Conservation (phyloP, 2,888 invertebrate species). For the Scaptomyza reducta region DNA sequence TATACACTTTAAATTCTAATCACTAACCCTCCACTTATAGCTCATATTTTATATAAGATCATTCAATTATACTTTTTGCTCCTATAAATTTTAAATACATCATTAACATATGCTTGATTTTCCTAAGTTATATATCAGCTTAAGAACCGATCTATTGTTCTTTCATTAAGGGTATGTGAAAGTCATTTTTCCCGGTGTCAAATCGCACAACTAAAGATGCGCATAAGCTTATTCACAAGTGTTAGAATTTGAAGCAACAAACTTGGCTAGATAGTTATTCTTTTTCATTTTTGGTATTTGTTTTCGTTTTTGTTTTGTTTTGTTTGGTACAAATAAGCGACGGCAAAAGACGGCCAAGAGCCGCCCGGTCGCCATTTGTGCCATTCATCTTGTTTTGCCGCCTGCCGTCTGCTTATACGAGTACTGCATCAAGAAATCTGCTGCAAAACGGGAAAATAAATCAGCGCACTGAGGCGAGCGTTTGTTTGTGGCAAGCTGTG, state of each 20-base stretch:
- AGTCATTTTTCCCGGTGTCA: background rate
- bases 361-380: constrained; percentile 79
- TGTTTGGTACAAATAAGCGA: constrained; percentile 58
- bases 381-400: constrained; percentile 78
- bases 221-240: background rate
- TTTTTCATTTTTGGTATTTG: constrained; percentile 8
- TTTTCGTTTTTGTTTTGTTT: constrained; percentile 8
- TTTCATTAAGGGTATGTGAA: background rate
- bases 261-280: constrained; percentile 20
- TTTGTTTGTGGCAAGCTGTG: constrained; percentile 1
- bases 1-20: too few relatives aligned
- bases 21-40: too few relatives aligned
- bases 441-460: constrained; percentile 84
- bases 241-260: constrained; percentile 14
- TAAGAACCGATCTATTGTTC: background rate
- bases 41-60: too few relatives aligned
- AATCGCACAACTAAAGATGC: background rate
- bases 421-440: constrained; percentile 82
- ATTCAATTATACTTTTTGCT: background rate
- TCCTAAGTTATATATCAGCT: background rate
- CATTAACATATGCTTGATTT: background rate
- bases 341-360: constrained; percentile 62
- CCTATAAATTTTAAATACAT: too few relatives aligned
- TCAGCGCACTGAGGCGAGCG: constrained; percentile 79
- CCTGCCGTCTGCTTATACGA: constrained; percentile 67